A percentile compares a stretch with the other conserved stretches of the same genome.
Evolutionary conservation across 2,888 invertebrate species (phyloP).

Genomic region (Zhuqinia jingwanae): DNA sequence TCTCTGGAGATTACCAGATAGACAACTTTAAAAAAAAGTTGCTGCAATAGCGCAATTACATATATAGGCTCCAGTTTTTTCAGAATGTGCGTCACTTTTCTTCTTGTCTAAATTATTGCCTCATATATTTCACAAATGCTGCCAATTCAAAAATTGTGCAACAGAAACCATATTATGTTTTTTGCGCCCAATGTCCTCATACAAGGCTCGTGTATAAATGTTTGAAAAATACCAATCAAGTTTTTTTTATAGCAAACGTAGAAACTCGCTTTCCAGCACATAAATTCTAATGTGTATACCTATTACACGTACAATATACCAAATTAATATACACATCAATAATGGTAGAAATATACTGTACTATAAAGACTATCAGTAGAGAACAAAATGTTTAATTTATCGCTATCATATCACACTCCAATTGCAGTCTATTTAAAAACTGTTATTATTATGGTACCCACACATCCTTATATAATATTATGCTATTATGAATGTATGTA

Average conservation of each 20-base stretch:
- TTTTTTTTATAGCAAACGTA: neutral
- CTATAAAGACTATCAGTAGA: neutral
- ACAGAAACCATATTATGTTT: neutral
- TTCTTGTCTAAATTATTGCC: neutral
- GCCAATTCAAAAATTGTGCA: conserved; percentile 16
- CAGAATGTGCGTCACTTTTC: neutral
- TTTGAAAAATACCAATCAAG: neutral
- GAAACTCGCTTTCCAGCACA: neutral
- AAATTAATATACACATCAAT: neutral
- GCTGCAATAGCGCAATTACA: neutral
- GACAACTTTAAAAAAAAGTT: neutral
- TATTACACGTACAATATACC: neutral
- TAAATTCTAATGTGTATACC: neutral
- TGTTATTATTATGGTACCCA: too few species aligned
- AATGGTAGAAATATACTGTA: neutral
- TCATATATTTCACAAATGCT: conserved; percentile 36
- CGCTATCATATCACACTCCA: neutral
- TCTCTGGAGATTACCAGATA: neutral
- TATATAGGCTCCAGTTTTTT: neutral
- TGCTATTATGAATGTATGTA: too few species aligned
- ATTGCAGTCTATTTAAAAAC: neutral
- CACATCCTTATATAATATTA: too few species aligned
- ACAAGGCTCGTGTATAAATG: neutral
- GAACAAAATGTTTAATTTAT: neutral
- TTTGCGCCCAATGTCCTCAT: too few species aligned